A percentile compares a stretch with the other conserved stretches of the same genome.
Conservation (phyloP, 2,113 vertebrate genomes). For the Psammodynastes pulverulentus region DNA sequence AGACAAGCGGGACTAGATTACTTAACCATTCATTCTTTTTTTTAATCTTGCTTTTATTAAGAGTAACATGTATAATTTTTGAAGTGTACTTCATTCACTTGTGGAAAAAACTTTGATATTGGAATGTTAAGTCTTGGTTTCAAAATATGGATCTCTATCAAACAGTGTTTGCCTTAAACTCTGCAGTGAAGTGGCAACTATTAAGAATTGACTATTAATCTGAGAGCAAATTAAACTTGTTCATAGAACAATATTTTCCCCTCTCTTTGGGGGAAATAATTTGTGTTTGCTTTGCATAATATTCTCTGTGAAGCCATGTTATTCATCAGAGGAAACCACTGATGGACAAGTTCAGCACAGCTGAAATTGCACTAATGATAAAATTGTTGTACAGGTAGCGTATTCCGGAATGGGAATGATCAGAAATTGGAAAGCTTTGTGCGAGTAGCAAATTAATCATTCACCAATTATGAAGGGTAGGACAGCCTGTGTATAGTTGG, state of each 20-base stretch:
- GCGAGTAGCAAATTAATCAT: neutral
- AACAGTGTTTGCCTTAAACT: neutral
- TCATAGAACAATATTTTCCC: neutral
- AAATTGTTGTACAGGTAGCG: neutral
- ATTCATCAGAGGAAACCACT: neutral
- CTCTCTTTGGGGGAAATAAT: neutral
- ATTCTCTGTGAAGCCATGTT: neutral
- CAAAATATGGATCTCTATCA: neutral
- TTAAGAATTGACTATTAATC: neutral
- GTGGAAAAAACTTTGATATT: neutral
- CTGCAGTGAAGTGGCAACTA: neutral
- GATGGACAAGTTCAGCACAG: neutral
- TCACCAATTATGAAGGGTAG: neutral
- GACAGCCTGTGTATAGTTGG: neutral
- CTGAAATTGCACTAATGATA: neutral
- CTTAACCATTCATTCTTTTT: neutral
- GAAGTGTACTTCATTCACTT: neutral
- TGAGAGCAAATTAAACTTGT: neutral
- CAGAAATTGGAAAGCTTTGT: neutral
- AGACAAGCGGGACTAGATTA: neutral
- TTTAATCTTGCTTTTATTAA: neutral
- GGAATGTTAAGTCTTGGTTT: neutral
- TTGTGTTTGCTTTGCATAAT: neutral
- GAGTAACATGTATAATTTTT: neutral
- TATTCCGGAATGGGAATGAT: neutral